phyloP scores from a whole-genome alignment of 1,140 invertebrate genomes.

The Maniola jurtina region DNA sequence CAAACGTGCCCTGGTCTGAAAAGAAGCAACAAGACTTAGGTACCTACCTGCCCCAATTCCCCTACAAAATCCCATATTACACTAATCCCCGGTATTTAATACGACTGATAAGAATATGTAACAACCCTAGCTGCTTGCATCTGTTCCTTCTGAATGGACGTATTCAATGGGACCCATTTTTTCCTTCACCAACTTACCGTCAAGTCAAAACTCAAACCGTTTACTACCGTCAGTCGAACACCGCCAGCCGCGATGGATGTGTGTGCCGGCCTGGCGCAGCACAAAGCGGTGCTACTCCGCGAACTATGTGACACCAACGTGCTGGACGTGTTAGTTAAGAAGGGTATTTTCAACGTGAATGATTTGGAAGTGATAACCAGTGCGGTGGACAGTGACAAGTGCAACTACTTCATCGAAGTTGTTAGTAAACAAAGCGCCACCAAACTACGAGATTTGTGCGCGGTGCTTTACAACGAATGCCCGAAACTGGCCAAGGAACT shows the following conservation, averaged over 20 bases:
- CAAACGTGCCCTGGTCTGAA: too few relatives aligned
- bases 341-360: constrained; percentile 66
- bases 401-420: constrained; percentile 75
- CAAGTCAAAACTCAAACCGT: not conserved
- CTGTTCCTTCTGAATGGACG: constrained; percentile 65
- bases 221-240: constrained; percentile 55
- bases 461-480: constrained; percentile 71
- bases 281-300: constrained; percentile 68
- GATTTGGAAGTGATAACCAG: constrained; percentile 73
- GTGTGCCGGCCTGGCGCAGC: constrained; percentile 69
- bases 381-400: constrained; percentile 71
- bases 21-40: too few relatives aligned
- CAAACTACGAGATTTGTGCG: constrained; percentile 72
- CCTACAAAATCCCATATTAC: too few relatives aligned
- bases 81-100: too few relatives aligned
- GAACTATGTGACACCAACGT: constrained; percentile 74
- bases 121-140: constrained; percentile 43
- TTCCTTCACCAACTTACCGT: constrained; percentile 33
- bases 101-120: not conserved
- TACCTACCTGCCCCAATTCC: not conserved
- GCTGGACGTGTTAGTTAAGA: constrained; percentile 73
- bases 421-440: constrained; percentile 75
- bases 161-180: constrained; percentile 55
- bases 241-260: constrained; percentile 67
- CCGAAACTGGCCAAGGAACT: constrained; percentile 72